phyloP scores from a whole-genome alignment of 2,888 invertebrate genomes.

The Chloroclysta siterata region DNA sequence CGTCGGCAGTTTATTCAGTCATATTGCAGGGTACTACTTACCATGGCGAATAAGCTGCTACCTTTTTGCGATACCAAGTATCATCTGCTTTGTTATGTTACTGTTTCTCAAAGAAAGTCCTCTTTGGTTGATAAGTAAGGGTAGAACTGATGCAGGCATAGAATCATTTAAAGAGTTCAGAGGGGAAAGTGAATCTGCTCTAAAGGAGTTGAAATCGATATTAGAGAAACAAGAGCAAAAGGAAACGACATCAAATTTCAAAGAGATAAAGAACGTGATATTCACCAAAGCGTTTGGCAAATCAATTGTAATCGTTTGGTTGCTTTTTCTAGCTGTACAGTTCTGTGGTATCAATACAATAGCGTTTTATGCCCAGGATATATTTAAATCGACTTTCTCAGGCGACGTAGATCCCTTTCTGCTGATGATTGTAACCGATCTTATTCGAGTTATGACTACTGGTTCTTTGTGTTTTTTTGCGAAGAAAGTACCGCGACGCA shows the following conservation, averaged over 20 bases:
- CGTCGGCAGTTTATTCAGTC: conserved; percentile 53
- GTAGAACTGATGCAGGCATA: conserved; percentile 52
- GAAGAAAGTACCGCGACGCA: conserved; percentile 51
- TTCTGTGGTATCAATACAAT: conserved; percentile 60
- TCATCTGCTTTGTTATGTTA: conserved; percentile 47
- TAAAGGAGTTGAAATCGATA: conserved; percentile 53
- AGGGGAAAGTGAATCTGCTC: conserved; percentile 51
- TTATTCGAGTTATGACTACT: conserved; percentile 47
- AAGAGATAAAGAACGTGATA: conserved; percentile 44
- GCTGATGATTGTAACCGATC: conserved; percentile 58
- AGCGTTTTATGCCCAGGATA: conserved; percentile 57
- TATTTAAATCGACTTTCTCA: conserved; percentile 56
- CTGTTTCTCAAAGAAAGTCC: conserved; percentile 62
- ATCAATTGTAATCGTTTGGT: conserved; percentile 41
- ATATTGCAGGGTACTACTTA: conserved; percentile 51
- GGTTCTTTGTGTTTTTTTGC: conserved; percentile 49
- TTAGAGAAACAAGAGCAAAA: conserved; percentile 50
- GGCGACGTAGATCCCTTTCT: conserved; percentile 52
- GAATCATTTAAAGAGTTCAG: conserved; percentile 55
- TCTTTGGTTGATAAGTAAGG: conserved; percentile 61
- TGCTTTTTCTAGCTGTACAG: conserved; percentile 54
- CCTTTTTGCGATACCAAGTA: conserved; percentile 51
- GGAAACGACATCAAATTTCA: conserved; percentile 34
- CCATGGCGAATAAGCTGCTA: conserved; percentile 55
- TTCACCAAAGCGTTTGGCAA: conserved; percentile 55